These are phyloP conservation scores for Mus pahari DNA, from an alignment of 2,113 vertebrate genomes.

Conservation along the genomic window DNA sequence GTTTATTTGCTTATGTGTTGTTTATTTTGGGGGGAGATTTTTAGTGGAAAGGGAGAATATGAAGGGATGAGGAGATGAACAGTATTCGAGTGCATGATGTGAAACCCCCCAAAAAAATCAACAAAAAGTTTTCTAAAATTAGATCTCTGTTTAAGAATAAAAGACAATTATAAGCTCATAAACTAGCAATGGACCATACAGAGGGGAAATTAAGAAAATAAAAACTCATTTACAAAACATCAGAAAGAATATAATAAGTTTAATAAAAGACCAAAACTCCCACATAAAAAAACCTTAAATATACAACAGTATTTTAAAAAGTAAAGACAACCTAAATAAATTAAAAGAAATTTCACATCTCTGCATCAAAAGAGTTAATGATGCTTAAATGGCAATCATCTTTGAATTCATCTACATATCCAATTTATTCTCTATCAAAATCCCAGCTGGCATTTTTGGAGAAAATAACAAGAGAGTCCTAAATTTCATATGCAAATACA, in stretches of 20 bases:
- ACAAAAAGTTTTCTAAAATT: not conserved
- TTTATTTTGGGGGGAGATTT: too few species aligned
- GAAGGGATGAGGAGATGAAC: too few species aligned
- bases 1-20: too few species aligned
- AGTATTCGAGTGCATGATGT: too few species aligned
- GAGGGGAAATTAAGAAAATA: not conserved
- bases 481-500: slow-evolving; percentile 48
- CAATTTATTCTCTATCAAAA: slow-evolving; percentile 35
- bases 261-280: not conserved
- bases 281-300: not conserved
- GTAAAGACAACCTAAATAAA: not conserved
- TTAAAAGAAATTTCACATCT: not conserved
- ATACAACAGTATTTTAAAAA: not conserved
- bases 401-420: not conserved
- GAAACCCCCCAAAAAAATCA: too few species aligned
- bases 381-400: slow-evolving; percentile 23
- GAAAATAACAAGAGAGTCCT: slow-evolving; percentile 17
- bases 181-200: not conserved
- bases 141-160: not conserved
- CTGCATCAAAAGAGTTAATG: not conserved
- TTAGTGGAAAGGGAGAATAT: too few species aligned
- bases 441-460: slow-evolving; percentile 10
- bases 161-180: not conserved
- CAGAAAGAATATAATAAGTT: slow-evolving; percentile 16
- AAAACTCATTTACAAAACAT: not conserved